phyloP scores from a whole-genome alignment of 2,888 invertebrate genomes.

The Deroplatys truncata region DNA sequence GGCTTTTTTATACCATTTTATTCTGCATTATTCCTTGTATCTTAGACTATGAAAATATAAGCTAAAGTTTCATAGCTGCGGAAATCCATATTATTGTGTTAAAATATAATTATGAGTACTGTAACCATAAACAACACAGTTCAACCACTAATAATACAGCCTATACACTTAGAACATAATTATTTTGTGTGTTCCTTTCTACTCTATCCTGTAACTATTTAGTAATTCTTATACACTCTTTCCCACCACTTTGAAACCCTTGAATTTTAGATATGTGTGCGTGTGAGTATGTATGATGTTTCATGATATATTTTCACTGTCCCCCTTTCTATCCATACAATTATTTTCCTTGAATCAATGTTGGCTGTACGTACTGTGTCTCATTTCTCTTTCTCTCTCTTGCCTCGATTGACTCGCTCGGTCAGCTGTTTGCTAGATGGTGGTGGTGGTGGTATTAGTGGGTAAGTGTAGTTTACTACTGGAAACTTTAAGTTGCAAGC shows the following conservation, averaged over 20 bases:
- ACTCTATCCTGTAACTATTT: not conserved
- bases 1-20: not conserved
- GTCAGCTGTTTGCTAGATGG: conserved; percentile 78
- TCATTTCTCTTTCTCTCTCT: conserved; percentile 43
- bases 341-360: not conserved
- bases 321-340: not conserved
- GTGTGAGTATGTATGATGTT: not conserved
- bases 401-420: conserved; percentile 36
- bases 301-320: not conserved
- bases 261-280: not conserved
- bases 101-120: not conserved
- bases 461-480: conserved; percentile 58
- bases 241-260: not conserved
- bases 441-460: conserved; percentile 39
- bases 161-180: not conserved
- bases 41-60: not conserved
- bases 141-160: not conserved
- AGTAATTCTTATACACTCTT: not conserved
- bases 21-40: not conserved
- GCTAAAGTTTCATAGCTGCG: not conserved
- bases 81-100: not conserved
- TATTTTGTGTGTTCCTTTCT: not conserved
- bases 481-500: not conserved
- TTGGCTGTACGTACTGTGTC: conserved; percentile 31
- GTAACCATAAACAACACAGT: not conserved